Evolutionary conservation across 2,797 vertebrate genomes (phyloP).

Genomic region (Oreortyx pictus): DNA sequence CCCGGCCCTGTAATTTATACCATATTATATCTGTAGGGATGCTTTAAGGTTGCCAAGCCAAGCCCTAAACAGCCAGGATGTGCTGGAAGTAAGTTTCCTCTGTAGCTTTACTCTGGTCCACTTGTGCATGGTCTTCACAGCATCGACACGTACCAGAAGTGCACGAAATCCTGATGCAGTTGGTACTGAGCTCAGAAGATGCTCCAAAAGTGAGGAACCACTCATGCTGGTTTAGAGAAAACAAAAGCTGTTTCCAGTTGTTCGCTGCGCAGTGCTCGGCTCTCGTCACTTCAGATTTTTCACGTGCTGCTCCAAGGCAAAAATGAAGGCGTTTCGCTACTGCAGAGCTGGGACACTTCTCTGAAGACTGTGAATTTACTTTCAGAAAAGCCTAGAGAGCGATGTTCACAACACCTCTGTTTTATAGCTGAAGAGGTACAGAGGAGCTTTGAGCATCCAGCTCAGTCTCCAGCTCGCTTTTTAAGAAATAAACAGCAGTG

Average conservation of each 20-base stretch:
- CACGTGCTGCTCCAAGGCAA: constrained; percentile 4
- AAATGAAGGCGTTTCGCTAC: not conserved
- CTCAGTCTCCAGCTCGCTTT: constrained; percentile 35
- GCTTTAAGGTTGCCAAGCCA: not conserved
- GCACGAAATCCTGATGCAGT: constrained; percentile 1
- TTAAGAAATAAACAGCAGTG: constrained; percentile 13
- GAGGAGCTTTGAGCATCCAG: constrained; percentile 6
- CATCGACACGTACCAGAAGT: not conserved
- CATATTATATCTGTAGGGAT: not conserved
- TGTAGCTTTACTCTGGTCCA: not conserved
- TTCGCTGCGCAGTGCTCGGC: not conserved
- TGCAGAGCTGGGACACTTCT: not conserved
- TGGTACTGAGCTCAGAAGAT: not conserved
- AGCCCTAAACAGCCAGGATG: not conserved
- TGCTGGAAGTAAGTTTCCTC: not conserved
- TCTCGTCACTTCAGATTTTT: constrained; percentile 4
- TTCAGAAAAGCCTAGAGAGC: constrained; percentile 30
- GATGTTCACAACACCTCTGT: fast-evolving
- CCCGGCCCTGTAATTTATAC: not conserved
- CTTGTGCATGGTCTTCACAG: not conserved
- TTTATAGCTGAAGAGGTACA: not conserved
- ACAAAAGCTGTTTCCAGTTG: not conserved
- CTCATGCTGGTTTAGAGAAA: not conserved
- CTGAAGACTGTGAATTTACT: not conserved
- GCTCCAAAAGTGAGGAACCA: not conserved